Percentiles rank a stretch among this genome's conserved stretches.
These are phyloP conservation scores for Genyomyrus donnyi DNA, from an alignment of 2,113 vertebrate genomes.

Conservation along the genomic window DNA sequence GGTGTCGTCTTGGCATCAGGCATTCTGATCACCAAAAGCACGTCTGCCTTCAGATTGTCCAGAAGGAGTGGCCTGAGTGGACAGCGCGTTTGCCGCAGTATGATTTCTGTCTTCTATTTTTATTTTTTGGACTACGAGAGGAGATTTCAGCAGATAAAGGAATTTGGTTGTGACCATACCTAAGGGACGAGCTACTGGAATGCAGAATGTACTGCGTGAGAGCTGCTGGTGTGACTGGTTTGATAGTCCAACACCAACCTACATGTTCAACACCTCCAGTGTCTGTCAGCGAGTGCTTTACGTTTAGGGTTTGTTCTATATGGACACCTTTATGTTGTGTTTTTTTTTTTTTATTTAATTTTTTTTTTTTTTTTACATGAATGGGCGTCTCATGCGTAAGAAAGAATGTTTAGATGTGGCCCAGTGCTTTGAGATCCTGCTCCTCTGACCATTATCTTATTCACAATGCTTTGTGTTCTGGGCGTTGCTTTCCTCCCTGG, in stretches of 20 bases:
- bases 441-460: neutral
- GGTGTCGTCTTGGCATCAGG: neutral
- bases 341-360: neutral
- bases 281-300: neutral
- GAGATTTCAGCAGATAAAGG: neutral
- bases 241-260: neutral
- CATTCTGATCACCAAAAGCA: neutral
- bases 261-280: neutral
- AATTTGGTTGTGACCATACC: neutral
- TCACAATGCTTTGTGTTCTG: constrained; percentile 1
- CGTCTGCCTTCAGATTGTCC: neutral
- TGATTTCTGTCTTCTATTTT: neutral
- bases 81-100: neutral
- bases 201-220: neutral
- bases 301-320: neutral
- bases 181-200: neutral
- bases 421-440: neutral
- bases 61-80: neutral
- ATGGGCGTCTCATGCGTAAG: neutral
- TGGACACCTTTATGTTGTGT: neutral
- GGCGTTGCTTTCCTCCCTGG: constrained; percentile 1
- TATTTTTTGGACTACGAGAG: neutral
- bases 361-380: neutral
- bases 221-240: constrained; percentile 4
- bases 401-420: neutral